Conservation (phyloP, 2,888 invertebrate species). For the Trypoxylon attenuatum region DNA sequence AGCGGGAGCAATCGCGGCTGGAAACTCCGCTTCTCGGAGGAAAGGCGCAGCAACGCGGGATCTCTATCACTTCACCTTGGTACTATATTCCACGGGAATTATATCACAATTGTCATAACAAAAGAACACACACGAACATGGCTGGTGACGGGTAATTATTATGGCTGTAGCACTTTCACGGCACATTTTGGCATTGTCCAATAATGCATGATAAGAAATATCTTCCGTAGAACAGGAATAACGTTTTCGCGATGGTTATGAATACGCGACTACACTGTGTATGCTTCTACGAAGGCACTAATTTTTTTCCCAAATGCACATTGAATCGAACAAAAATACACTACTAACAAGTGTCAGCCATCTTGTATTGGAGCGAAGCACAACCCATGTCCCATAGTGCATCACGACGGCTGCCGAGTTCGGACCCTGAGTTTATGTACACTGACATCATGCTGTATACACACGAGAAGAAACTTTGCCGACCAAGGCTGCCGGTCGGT, state of each 20-base stretch:
- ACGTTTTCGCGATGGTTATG: slow-evolving; percentile 23
- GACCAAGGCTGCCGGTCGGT: no score
- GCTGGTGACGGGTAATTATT: slow-evolving; percentile 60
- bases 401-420: slow-evolving; percentile 47
- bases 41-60: slow-evolving; percentile 30
- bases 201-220: slow-evolving; percentile 51
- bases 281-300: slow-evolving; percentile 54
- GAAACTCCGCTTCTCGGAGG: slow-evolving; percentile 14
- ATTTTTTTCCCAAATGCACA: slow-evolving; percentile 56
- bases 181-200: slow-evolving; percentile 59
- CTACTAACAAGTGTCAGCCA: slow-evolving; percentile 76
- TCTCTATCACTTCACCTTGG: slow-evolving; percentile 48
- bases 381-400: slow-evolving; percentile 53
- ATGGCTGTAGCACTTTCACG: slow-evolving; percentile 56
- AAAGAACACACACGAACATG: slow-evolving; percentile 61
- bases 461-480: no score
- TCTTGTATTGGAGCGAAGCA: slow-evolving; percentile 70
- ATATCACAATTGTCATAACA: slow-evolving; percentile 65
- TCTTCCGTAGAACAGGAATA: slow-evolving; percentile 30
- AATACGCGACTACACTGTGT: slow-evolving; percentile 21
- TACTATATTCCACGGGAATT: slow-evolving; percentile 51
- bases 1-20: slow-evolving; percentile 21
- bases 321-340: slow-evolving; percentile 64
- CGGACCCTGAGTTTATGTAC: slow-evolving; percentile 30
- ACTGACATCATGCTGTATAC: slow-evolving; percentile 4